Conservation (phyloP, 2,113 vertebrate genomes). For the Tetrax tetrax region DNA sequence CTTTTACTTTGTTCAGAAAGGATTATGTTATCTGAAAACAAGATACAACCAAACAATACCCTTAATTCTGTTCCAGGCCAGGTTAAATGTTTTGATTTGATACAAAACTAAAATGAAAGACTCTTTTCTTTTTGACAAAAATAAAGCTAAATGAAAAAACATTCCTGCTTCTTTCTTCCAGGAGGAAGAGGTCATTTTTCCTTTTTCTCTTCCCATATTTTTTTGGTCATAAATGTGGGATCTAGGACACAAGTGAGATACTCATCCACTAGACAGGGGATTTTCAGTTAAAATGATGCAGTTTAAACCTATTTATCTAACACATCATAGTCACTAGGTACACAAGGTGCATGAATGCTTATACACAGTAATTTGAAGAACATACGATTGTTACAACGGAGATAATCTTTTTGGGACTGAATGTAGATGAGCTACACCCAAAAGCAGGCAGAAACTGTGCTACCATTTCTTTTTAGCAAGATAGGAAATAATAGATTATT, state of each 20-base stretch:
- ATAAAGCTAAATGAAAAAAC: background rate
- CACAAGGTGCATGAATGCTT: background rate
- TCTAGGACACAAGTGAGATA: background rate
- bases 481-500: background rate
- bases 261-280: accelerated
- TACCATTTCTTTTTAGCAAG: background rate
- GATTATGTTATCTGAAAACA: background rate
- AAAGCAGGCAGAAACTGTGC: background rate
- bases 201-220: background rate
- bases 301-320: background rate
- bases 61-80: background rate
- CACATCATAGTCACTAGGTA: background rate
- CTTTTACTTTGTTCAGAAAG: background rate
- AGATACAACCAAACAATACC: background rate
- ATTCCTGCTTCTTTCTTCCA: background rate
- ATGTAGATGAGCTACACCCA: background rate
- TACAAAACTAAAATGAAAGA: background rate
- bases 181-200: background rate
- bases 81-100: background rate
- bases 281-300: background rate
- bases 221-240: background rate
- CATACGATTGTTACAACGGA: background rate
- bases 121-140: background rate
- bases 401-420: background rate
- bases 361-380: background rate